Percentiles rank a stretch among this genome's conserved stretches.
Conservation (phyloP, 2,888 invertebrate genomes). For the Stratiomys singularior region DNA sequence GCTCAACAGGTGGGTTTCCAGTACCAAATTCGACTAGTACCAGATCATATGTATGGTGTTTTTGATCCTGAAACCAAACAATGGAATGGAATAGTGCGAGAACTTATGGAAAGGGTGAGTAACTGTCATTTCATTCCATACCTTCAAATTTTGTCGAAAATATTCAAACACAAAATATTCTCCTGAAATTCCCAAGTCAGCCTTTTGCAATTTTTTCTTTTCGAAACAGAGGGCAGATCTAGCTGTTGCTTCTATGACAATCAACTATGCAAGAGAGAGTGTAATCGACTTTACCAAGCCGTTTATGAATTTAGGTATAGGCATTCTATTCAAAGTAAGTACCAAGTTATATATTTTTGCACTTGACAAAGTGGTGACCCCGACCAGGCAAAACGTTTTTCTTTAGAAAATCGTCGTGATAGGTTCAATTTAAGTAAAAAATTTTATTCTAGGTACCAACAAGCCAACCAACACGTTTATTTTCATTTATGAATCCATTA, state of each 20-base stretch:
- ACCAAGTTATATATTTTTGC: too few relatives aligned
- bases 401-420: background rate
- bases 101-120: constrained; percentile 56
- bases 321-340: constrained; percentile 82
- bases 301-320: constrained; percentile 91
- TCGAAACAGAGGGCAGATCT: constrained; percentile 81
- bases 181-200: too few relatives aligned
- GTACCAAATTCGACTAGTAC: constrained; percentile 73
- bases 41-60: constrained; percentile 75
- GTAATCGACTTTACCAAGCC: constrained; percentile 93
- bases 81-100: constrained; percentile 76
- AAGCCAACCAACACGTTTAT: constrained; percentile 86
- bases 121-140: background rate
- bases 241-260: constrained; percentile 90
- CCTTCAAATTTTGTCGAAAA: background rate
- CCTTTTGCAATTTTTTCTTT: background rate
- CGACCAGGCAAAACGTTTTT: background rate
- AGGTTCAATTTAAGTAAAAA: background rate
- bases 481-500: constrained; percentile 96
- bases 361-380: too few relatives aligned
- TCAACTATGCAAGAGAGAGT: constrained; percentile 87
- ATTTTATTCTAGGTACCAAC: constrained; percentile 78
- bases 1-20: constrained; percentile 78
- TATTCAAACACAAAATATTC: too few relatives aligned
- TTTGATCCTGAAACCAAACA: constrained; percentile 74